Conservation (phyloP, 2,888 invertebrate species). For the Phengaris alcon region DNA sequence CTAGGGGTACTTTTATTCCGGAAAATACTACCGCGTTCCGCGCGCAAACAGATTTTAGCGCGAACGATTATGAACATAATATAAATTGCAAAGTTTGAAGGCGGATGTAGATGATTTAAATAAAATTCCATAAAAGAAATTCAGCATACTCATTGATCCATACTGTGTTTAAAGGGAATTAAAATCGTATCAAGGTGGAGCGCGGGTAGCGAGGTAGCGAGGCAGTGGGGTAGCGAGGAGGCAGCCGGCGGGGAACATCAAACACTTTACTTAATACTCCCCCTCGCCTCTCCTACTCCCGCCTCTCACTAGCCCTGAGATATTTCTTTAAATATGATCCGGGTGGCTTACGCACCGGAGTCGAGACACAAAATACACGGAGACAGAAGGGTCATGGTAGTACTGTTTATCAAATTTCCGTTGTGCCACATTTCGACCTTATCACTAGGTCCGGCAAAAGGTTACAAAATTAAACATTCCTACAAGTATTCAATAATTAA, state of each 20-base stretch:
- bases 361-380: neutral
- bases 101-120: neutral
- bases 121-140: neutral
- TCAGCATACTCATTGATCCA: neutral
- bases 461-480: too few species aligned
- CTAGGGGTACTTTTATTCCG: too few species aligned
- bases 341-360: neutral
- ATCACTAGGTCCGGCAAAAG: too few species aligned
- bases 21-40: too few species aligned
- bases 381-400: neutral
- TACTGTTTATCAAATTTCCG: too few species aligned
- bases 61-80: too few species aligned
- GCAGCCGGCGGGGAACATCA: conserved; percentile 8
- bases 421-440: too few species aligned
- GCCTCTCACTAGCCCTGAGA: neutral
- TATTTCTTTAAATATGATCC: conserved; percentile 17
- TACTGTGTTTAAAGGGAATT: neutral
- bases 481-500: too few species aligned
- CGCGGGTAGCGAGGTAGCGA: neutral
- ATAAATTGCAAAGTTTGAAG: too few species aligned
- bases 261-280: conserved; percentile 2
- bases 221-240: neutral
- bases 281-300: neutral
- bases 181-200: neutral
- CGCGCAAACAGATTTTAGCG: too few species aligned